phyloP scores from a whole-genome alignment of 2,113 vertebrate genomes.

The Ariopsis seemanni region DNA sequence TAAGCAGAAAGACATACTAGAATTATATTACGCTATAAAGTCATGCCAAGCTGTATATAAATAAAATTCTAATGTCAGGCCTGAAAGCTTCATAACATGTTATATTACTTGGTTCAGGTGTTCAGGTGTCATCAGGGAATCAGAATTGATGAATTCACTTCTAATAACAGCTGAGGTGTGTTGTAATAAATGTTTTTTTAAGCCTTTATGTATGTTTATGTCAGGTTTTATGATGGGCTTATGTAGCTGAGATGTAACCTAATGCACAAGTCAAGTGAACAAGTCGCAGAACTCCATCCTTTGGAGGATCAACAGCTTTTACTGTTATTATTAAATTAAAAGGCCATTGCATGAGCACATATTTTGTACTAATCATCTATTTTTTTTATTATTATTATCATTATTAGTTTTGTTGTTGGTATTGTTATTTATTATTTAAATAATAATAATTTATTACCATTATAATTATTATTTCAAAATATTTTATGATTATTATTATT shows the following conservation, averaged over 20 bases:
- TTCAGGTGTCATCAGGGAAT: not conserved
- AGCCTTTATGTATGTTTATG: not conserved
- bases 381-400: not conserved
- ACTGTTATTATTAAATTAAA: not conserved
- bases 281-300: not conserved
- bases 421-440: no score
- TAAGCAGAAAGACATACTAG: not conserved
- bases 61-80: not conserved
- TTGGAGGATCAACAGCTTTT: not conserved
- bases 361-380: not conserved
- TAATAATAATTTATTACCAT: no score
- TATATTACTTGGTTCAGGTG: not conserved
- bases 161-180: not conserved
- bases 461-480: no score
- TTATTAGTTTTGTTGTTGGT: not conserved
- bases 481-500: no score
- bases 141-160: not conserved
- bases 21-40: not conserved
- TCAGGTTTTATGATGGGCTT: not conserved
- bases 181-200: not conserved
- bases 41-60: not conserved
- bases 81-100: not conserved
- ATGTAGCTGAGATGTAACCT: not conserved
- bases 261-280: not conserved
- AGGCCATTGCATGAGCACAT: not conserved